A percentile compares a stretch with the other conserved stretches of the same genome.
These are phyloP conservation scores for Parazoanthus darwini DNA, from an alignment of 92 coral and sea anemone genomes.

Conservation along the genomic window DNA sequence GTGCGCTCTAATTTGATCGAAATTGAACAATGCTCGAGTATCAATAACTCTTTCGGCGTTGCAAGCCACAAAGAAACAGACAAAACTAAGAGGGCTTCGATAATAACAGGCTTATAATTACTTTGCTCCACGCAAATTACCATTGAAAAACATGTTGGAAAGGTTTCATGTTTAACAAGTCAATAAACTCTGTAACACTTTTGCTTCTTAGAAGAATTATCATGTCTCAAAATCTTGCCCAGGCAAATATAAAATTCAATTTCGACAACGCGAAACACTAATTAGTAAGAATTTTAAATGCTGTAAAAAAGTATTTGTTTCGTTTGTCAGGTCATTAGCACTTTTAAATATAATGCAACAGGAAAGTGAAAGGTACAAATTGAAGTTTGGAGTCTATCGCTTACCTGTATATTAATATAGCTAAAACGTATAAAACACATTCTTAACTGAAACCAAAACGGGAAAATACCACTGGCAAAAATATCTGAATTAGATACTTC, in stretches of 20 bases:
- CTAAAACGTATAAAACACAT: not conserved
- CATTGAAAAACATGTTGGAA: slow-evolving; percentile 7
- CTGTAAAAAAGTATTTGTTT: slow-evolving; percentile 14
- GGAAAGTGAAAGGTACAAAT: not conserved
- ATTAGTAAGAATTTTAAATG: not conserved
- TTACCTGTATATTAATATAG: not conserved
- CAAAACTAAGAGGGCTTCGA: slow-evolving; percentile 17
- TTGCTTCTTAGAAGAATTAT: not conserved
- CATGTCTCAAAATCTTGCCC: not conserved
- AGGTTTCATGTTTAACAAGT: slow-evolving; percentile 17
- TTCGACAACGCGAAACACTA: not conserved
- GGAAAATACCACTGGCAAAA: not conserved
- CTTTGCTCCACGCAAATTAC: slow-evolving; percentile 7
- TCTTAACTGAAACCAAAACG: not conserved
- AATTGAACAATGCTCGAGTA: slow-evolving; percentile 27
- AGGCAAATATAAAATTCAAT: slow-evolving; percentile 1
- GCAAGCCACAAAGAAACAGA: slow-evolving; percentile 10
- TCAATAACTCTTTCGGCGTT: slow-evolving; percentile 26
- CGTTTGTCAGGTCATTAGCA: slow-evolving; percentile 18
- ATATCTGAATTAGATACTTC: slow-evolving; percentile 1
- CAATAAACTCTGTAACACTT: slow-evolving; percentile 1
- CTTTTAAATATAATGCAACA: not conserved
- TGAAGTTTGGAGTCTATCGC: slow-evolving; percentile 30
- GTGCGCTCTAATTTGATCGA: slow-evolving; percentile 29
- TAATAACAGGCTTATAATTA: slow-evolving; percentile 21